Evolutionary conservation across 1,140 invertebrate species (phyloP).

Genomic region (Meloidogyne chitwoodi): DNA sequence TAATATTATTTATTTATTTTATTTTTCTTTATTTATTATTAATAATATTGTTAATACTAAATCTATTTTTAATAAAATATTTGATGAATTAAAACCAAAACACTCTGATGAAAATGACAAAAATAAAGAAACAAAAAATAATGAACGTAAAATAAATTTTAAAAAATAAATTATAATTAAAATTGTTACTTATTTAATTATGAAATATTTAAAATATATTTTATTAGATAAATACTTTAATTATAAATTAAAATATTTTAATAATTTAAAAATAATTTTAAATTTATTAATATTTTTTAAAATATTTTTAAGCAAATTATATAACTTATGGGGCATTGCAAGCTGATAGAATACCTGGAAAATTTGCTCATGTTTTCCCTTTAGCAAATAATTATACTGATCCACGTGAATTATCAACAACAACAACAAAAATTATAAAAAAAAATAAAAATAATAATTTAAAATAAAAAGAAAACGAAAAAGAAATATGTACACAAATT

Average conservation of each 20-base stretch:
- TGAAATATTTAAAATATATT: no score
- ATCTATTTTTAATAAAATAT: not conserved
- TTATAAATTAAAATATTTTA: no score
- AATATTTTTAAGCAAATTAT: not conserved
- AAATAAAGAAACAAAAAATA: not conserved
- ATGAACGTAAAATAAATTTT: not conserved
- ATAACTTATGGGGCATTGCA: not conserved
- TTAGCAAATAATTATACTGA: not conserved
- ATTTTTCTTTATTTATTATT: not conserved
- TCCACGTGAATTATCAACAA: not conserved
- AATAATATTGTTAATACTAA: not conserved
- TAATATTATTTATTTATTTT: not conserved
- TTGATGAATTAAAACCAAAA: not conserved
- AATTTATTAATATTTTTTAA: not conserved
- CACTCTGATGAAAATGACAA: not conserved
- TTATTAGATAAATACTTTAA: no score
- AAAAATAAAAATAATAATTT: not conserved
- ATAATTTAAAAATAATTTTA: not conserved
- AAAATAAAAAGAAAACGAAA: not conserved
- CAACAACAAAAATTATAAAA: not conserved
- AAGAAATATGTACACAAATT: not conserved
- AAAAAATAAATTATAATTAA: not conserved
- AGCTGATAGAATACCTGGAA: not conserved
- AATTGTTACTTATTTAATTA: no score
- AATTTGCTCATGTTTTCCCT: not conserved